A percentile compares a stretch with the other conserved stretches of the same genome.
phyloP scores from a whole-genome alignment of 2,888 invertebrate species.

The Emmelina monodactyla region DNA sequence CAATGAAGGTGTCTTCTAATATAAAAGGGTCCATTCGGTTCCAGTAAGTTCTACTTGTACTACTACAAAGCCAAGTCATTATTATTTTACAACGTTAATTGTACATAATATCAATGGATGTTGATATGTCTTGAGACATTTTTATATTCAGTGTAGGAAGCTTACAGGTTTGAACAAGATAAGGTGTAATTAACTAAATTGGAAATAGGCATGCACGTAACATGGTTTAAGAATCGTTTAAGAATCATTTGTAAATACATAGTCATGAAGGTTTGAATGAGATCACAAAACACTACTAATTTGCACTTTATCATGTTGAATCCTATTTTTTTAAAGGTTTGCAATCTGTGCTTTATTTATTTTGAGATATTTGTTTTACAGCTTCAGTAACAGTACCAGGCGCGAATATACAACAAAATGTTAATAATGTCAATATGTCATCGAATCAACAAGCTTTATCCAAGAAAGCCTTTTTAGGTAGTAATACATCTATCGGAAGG shows the following conservation, averaged over 20 bases:
- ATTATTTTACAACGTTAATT: conserved; percentile 30
- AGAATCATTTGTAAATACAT: conserved; percentile 1
- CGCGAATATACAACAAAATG: conserved; percentile 64
- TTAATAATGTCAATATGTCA: conserved; percentile 36
- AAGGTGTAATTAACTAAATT: conserved; percentile 40
- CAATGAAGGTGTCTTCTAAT: conserved; percentile 63
- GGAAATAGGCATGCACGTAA: conserved; percentile 30
- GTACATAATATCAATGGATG: conserved; percentile 28
- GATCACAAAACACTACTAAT: conserved; percentile 3
- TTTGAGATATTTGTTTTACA: conserved; percentile 36
- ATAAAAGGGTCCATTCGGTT: conserved; percentile 46
- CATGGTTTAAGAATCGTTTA: neutral
- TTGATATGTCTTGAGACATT: neutral
- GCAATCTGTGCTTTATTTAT: neutral
- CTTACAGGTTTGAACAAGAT: conserved; percentile 40
- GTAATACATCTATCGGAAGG: conserved; percentile 57
- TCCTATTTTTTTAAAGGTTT: neutral
- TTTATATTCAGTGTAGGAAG: neutral
- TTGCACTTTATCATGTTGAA: conserved; percentile 48
- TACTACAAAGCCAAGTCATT: conserved; percentile 55
- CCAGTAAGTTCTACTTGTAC: conserved; percentile 49
- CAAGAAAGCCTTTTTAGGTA: conserved; percentile 60
- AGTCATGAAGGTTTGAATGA: conserved; percentile 16
- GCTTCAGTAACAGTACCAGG: conserved; percentile 76
- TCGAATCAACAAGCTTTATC: conserved; percentile 52